Conservation (phyloP, 2,797 vertebrate species). For the Pipistrellus pipistrellus region DNA sequence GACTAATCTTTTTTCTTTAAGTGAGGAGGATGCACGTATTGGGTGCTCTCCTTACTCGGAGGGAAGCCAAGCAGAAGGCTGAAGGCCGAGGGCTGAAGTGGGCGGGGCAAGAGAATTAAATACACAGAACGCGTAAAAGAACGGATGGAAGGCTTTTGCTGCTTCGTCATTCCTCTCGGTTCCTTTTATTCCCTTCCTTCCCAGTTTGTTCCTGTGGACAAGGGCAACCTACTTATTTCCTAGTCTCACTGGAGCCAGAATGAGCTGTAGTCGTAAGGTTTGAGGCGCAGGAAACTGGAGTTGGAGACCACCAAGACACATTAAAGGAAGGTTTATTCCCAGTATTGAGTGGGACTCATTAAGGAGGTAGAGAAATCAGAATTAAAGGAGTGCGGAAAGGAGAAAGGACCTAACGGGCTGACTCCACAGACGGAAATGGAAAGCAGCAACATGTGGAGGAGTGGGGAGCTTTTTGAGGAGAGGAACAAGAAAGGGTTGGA, state of each 20-base stretch:
- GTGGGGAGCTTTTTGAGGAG: too few relatives aligned
- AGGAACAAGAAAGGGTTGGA: too few relatives aligned
- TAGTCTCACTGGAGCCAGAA: slow-evolving; percentile 35
- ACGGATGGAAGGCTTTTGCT: slow-evolving; percentile 65
- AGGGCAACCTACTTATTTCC: slow-evolving; percentile 48
- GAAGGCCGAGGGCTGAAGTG: slow-evolving; percentile 14
- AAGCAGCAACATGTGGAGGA: too few relatives aligned
- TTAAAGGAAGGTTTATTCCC: too few relatives aligned
- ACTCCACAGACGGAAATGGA: too few relatives aligned
- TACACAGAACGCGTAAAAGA: slow-evolving; percentile 64
- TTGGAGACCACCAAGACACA: too few relatives aligned
- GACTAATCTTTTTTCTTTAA: slow-evolving; percentile 31
- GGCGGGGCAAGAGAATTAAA: slow-evolving; percentile 44
- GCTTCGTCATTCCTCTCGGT: slow-evolving; percentile 61
- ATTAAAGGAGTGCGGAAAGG: too few relatives aligned
- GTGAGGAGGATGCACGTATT: slow-evolving; percentile 46
- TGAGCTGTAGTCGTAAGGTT: not conserved
- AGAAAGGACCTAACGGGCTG: too few relatives aligned
- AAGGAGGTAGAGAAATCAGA: too few relatives aligned
- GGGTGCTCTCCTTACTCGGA: not conserved
- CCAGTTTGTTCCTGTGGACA: slow-evolving; percentile 39
- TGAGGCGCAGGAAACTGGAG: too few relatives aligned
- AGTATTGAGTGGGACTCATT: too few relatives aligned
- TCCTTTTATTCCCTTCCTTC: slow-evolving; percentile 52
- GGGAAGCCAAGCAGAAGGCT: slow-evolving; percentile 34